A percentile compares a stretch with the other conserved stretches of the same genome.
These are phyloP conservation scores for Poicephalus meyeri DNA, from an alignment of 2,113 vertebrate species.

Conservation along the genomic window DNA sequence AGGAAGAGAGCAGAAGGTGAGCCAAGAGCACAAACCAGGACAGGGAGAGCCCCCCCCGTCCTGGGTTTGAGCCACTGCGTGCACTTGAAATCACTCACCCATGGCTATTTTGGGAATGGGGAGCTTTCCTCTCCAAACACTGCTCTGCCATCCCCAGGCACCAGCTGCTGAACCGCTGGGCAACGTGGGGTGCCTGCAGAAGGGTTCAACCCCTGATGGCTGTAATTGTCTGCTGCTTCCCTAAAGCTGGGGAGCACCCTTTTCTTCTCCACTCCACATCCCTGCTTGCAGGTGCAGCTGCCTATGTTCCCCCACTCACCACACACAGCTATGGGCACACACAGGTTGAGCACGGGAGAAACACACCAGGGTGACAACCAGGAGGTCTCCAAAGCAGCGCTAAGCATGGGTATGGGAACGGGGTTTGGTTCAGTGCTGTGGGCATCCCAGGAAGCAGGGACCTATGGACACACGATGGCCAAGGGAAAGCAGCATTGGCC, in stretches of 20 bases:
- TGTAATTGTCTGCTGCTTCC: neutral
- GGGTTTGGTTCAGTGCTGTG: neutral
- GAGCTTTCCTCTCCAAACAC: neutral
- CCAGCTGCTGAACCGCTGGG: neutral
- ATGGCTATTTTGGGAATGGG: neutral
- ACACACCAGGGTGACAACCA: neutral
- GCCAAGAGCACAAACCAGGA: neutral
- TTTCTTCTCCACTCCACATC: neutral
- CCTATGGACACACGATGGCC: neutral
- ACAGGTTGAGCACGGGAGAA: neutral
- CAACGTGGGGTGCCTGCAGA: neutral
- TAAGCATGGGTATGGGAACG: fast-evolving
- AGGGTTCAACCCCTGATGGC: neutral
- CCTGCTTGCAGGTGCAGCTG: neutral
- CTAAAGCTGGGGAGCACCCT: neutral
- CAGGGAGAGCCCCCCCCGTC: neutral
- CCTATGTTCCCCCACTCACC: fast-evolving
- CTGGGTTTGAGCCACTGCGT: neutral
- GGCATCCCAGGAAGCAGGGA: neutral
- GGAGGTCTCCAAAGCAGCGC: neutral
- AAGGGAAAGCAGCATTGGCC: neutral
- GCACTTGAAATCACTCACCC: neutral
- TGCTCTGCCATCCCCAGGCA: neutral
- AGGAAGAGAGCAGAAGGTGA: neutral
- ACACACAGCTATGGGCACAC: neutral